Base-by-base conservation (phyloP, 2,113 vertebrate genomes). In the Neodontobutis hainanensis region DNA sequence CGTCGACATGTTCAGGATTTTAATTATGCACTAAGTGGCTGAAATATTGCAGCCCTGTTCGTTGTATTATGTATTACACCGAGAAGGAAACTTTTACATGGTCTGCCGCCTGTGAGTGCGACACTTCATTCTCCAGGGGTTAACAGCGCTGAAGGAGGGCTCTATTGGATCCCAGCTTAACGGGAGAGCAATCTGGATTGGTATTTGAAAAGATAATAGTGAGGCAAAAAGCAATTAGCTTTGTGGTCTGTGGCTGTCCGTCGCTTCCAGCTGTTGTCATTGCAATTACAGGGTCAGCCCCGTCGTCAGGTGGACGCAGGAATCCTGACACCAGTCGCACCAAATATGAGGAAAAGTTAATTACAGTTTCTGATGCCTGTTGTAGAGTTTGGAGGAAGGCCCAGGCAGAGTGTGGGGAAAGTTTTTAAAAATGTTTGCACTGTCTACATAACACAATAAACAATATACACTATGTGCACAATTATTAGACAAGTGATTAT, bases 171-270 rank as follows among this genome's bases (percentile, higher is more conserved):
- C 63, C 49, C 71, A 70, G 61, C 49, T 83, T 82, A 82, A 78
- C 61, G 58, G 64, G 57, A 80, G 52, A 49, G 52, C 74, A 85
- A 89, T 90, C 86, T 84, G 73, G 80, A 82, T 83, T 83, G 85
- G 83, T 84, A 89, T 89, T 89, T 86, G 51, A 85, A 87, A 84
- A 88, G 85, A 88, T 87, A 86, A 88, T 82, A 50, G 68, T 70
- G 47, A 83, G 52, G 70, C 61, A 76, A 81, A 89, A 90, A 84
- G 69, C 75, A 87, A 89, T 88, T 89, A 84, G 84, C 71, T 87
- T 73, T 78, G 77, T 80, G 78, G 71, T 84, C 82, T 73, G 77
- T 76, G 72, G 72, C 65, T 70, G 78, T 80, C 70, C 52, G 19
- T 0, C 5, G 35, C 70, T 80, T 72, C 65, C 61, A 70, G 78